Conservation (phyloP, 2,113 vertebrate genomes). For the Notarius lentiginosus region DNA sequence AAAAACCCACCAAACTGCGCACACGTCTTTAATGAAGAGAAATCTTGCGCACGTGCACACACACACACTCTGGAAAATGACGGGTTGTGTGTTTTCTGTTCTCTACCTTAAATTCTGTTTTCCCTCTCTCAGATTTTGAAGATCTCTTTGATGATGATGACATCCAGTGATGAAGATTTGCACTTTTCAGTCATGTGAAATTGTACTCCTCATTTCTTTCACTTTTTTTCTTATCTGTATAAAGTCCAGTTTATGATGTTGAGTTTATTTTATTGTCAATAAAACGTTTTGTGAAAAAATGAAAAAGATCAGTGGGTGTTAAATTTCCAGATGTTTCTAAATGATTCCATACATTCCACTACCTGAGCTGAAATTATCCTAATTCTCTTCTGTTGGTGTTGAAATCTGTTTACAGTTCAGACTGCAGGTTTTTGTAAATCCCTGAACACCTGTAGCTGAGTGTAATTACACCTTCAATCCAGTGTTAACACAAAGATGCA, state of each 20-base stretch:
- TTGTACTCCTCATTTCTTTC: constrained; percentile 12
- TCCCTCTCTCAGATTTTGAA: constrained; percentile 78
- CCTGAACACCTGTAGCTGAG: constrained; percentile 71
- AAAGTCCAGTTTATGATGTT: constrained; percentile 19
- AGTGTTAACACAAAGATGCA: constrained; percentile 53
- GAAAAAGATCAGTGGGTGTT: constrained; percentile 20
- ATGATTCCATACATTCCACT: constrained; percentile 66
- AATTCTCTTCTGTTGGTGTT: constrained; percentile 66
- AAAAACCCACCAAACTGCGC: neutral
- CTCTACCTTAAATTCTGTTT: neutral
- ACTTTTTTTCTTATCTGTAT: neutral
- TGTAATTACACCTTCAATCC: constrained; percentile 72
- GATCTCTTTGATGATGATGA: constrained; percentile 89
- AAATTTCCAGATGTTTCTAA: constrained; percentile 63
- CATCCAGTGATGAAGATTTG: constrained; percentile 75
- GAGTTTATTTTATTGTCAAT: constrained; percentile 61
- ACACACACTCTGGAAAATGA: neutral
- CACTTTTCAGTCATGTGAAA: neutral
- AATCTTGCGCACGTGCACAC: neutral
- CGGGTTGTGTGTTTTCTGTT: too few relatives aligned
- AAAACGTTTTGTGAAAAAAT: constrained; percentile 59
- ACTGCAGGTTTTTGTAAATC: constrained; percentile 68
- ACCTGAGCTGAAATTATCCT: constrained; percentile 65
- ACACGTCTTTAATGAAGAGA: neutral
- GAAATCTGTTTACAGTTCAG: constrained; percentile 63